Conservation (phyloP, 2,888 invertebrate species). For the Folsomia manolachei region DNA sequence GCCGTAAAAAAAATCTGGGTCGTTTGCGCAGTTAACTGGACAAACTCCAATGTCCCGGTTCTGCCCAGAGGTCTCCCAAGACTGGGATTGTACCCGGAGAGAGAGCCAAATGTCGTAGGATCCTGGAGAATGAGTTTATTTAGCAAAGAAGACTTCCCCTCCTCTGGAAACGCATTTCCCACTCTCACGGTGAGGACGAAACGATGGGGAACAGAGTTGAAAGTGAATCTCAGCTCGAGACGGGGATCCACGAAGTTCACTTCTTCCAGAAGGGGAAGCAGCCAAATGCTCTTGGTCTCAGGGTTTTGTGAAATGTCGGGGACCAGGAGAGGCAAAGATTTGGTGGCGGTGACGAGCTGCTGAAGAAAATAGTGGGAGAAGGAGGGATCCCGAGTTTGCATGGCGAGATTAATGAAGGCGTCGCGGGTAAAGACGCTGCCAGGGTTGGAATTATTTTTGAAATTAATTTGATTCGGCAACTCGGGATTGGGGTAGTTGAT, state of each 20-base stretch:
- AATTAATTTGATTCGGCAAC: slow-evolving; percentile 16
- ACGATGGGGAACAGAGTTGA: not conserved
- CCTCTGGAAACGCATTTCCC: not conserved
- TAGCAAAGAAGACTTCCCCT: slow-evolving; percentile 1
- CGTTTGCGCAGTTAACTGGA: slow-evolving; percentile 12
- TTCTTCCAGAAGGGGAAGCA: not conserved
- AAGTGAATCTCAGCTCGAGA: not conserved
- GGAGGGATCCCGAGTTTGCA: slow-evolving; percentile 13
- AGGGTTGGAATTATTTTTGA: not conserved
- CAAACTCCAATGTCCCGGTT: slow-evolving; percentile 10
- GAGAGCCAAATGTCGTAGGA: not conserved
- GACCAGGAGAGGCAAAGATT: slow-evolving; percentile 6
- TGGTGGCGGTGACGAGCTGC: not conserved
- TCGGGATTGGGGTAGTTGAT: slow-evolving; percentile 3
- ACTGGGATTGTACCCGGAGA: not conserved
- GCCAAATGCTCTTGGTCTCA: not conserved
- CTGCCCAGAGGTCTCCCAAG: slow-evolving; percentile 6
- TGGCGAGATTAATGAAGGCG: slow-evolving; percentile 6
- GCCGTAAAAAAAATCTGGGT: slow-evolving; percentile 8
- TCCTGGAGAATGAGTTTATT: not conserved
- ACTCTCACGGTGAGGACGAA: slow-evolving; percentile 12
- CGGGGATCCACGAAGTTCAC: slow-evolving; percentile 1
- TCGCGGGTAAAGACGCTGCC: slow-evolving; percentile 6
- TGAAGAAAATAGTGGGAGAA: not conserved
- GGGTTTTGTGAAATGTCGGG: not conserved